Evolutionary conservation across 2,888 invertebrate genomes (phyloP), one percentile per base, ranked within the genome.

Genomic region (Zonitis immaculata): DNA sequence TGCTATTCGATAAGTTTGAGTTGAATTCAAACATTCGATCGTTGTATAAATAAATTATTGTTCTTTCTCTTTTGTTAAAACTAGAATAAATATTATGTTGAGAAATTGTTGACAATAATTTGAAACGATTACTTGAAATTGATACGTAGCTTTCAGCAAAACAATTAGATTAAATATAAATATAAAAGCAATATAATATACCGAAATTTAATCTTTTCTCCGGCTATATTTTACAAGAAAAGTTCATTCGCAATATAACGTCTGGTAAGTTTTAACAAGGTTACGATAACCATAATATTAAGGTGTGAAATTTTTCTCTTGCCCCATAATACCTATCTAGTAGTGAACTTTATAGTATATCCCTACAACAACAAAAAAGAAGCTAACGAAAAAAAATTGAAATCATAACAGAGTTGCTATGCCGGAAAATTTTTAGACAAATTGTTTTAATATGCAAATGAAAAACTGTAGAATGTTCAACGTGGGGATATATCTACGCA

Each of bases 401-500:
- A 47, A 51, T 42, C 42, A 47, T 53, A 54, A 49, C 52, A 49
- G 48, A 52, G 49, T 47, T 57, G 54, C 48, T 56, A 54, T 52
- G 58, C 56, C 56, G 55, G 55, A 53, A 54, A 62, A 57, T 60
- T 58, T 44, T 56, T 57, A 54, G 57, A 62, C 60, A 62, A 62
- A 62, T 60, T 54, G 57, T 51, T 58, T 61, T 51, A 59, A 54
- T 57, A 61, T 61, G 62, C 58, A 60, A 62, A 59, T 61, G 56
- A 61, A 47, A 44, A 57, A 42, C 49, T n/a, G n/a, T n/a, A 50
- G 52, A 60, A 58, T 54, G 54, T 54, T 61, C 60, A 59, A 57
- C 62, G 56, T 47, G 60, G 60, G 59, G n/a, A n/a, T n/a, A n/a
- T n/a, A n/a, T n/a, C n/a, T n/a, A n/a, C n/a, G n/a, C n/a, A n/a